phyloP scores from a whole-genome alignment of 2,797 vertebrate genomes.

The Hemibagrus guttatus region DNA sequence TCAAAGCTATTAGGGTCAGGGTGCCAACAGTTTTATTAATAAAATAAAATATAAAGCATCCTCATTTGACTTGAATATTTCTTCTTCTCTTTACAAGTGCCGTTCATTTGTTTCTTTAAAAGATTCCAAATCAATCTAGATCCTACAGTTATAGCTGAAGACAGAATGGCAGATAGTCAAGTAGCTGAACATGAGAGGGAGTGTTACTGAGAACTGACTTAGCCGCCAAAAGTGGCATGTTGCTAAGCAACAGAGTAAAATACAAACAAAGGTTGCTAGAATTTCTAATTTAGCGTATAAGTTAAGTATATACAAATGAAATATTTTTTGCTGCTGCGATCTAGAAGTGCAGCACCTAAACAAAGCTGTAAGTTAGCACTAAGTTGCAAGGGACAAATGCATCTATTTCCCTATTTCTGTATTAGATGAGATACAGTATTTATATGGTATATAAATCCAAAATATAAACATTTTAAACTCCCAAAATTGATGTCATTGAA shows the following conservation, averaged over 20 bases:
- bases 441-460: too few relatives aligned
- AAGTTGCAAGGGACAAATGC: neutral
- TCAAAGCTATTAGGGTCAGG: neutral
- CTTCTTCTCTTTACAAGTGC: neutral
- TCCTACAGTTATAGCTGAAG: neutral
- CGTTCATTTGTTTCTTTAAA: neutral
- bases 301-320: neutral
- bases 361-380: neutral
- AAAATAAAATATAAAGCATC: neutral
- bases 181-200: conserved; percentile 10
- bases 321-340: too few relatives aligned
- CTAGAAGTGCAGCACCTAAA: neutral
- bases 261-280: neutral
- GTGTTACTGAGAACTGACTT: neutral
- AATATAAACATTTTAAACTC: neutral
- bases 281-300: neutral
- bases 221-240: neutral
- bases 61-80: neutral
- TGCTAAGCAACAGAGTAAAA: conserved; percentile 4
- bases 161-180: neutral
- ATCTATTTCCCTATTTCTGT: neutral
- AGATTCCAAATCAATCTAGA: neutral
- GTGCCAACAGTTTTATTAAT: neutral
- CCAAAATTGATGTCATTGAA: neutral
- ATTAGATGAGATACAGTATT: neutral